A percentile compares a stretch with the other conserved stretches of the same genome.
These are phyloP conservation scores for Tiliacea citrago DNA, from an alignment of 2,888 invertebrate species.

Conservation along the genomic window DNA sequence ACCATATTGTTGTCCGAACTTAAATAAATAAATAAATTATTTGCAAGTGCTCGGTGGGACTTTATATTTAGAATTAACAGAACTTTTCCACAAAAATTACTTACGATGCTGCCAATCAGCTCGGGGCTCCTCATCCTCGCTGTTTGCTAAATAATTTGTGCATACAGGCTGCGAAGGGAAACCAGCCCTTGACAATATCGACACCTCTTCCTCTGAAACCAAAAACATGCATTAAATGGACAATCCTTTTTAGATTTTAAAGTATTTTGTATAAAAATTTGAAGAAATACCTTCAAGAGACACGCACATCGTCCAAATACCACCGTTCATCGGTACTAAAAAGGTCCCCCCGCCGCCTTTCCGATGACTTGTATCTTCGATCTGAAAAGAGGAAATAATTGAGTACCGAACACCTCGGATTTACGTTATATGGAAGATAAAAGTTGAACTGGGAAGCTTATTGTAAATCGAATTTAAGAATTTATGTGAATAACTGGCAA, in stretches of 20 bases:
- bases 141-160: slow-evolving; percentile 95
- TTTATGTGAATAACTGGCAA: neutral
- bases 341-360: slow-evolving; percentile 91
- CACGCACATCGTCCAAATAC: slow-evolving; percentile 97
- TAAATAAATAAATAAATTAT: no score
- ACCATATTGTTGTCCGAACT: no score
- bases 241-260: no score
- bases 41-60: neutral
- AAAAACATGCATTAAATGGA: neutral
- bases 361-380: slow-evolving; percentile 82
- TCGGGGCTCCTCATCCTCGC: slow-evolving; percentile 93
- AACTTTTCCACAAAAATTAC: slow-evolving; percentile 70
- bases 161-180: slow-evolving; percentile 93
- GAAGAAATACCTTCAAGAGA: slow-evolving; percentile 93
- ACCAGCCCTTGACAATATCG: slow-evolving; percentile 92
- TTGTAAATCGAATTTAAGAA: neutral
- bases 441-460: neutral
- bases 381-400: slow-evolving; percentile 74
- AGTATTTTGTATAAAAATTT: neutral
- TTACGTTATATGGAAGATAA: slow-evolving; percentile 10
- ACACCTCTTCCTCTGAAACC: slow-evolving; percentile 93
- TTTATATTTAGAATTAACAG: neutral
- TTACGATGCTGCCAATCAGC: slow-evolving; percentile 95
- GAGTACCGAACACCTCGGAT: neutral
- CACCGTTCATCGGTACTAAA: slow-evolving; percentile 97